phyloP scores from a whole-genome alignment of 1,140 invertebrate genomes.

The Holcopasites calliopsidis region DNA sequence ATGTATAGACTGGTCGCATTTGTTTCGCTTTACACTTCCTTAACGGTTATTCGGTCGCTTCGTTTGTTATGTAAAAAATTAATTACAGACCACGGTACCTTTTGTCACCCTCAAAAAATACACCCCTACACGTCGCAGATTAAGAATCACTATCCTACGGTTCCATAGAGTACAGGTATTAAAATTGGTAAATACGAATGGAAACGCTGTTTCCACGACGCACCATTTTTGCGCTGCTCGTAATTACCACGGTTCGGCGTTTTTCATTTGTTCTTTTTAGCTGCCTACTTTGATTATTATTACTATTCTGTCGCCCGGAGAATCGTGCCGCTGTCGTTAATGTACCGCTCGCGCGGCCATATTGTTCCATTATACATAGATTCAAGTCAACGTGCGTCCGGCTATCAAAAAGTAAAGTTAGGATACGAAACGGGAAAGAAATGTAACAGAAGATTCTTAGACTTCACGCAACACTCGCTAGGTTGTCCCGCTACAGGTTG shows the following conservation, averaged over 20 bases:
- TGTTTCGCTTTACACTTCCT: not conserved
- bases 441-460: not conserved
- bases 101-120: constrained; percentile 18
- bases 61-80: constrained; percentile 6
- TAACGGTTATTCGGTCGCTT: not conserved
- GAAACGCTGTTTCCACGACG: not conserved
- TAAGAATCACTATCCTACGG: constrained; percentile 24
- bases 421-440: not conserved
- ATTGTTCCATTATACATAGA: not conserved
- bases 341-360: not conserved
- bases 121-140: constrained; percentile 2
- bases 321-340: not conserved
- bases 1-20: not conserved
- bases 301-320: not conserved
- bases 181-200: constrained; percentile 6
- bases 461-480: not conserved
- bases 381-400: constrained; percentile 1
- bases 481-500: not conserved
- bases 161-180: constrained; percentile 24
- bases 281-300: constrained; percentile 35
- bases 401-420: not conserved
- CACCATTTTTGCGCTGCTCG: not conserved
- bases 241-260: not conserved
- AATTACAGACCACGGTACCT: constrained; percentile 2
- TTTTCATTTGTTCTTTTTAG: constrained; percentile 8